Percentiles rank a stretch among this genome's conserved stretches.
These are phyloP conservation scores for Toxonevra muliebris DNA, from an alignment of 2,888 invertebrate genomes.

Conservation along the genomic window DNA sequence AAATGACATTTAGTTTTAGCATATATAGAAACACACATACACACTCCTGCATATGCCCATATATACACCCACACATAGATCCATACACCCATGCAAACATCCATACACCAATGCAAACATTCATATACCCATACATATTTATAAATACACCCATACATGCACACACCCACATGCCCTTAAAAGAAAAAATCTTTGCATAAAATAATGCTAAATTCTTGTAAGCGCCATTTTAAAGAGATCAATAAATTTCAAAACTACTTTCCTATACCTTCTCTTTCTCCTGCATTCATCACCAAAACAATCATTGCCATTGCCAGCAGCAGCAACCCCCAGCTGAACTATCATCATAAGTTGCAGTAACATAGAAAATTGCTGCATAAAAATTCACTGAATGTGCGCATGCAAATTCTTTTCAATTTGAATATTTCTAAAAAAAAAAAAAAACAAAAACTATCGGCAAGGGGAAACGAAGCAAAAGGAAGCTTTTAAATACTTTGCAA, in stretches of 20 bases:
- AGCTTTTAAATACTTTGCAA: too few species aligned
- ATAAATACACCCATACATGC: slow-evolving; percentile 18
- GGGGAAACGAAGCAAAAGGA: too few species aligned
- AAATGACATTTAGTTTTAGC: background rate
- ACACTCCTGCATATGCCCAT: slow-evolving; percentile 5
- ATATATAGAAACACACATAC: too few species aligned
- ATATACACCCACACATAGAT: slow-evolving; percentile 19
- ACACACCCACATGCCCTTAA: slow-evolving; percentile 10
- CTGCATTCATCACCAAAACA: background rate
- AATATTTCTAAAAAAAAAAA: too few species aligned
- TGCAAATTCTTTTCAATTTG: too few species aligned
- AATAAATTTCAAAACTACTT: slow-evolving; percentile 29
- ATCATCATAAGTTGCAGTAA: too few species aligned
- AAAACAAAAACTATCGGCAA: too few species aligned
- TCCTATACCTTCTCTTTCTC: background rate
- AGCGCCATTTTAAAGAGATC: slow-evolving; percentile 30
- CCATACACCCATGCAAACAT: slow-evolving; percentile 16
- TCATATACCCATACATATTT: slow-evolving; percentile 4
- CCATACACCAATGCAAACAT: slow-evolving; percentile 19
- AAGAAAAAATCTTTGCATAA: slow-evolving; percentile 15
- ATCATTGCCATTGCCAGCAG: background rate
- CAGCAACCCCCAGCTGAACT: background rate
- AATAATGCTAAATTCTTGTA: slow-evolving; percentile 36
- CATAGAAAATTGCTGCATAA: too few species aligned
- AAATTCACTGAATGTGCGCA: too few species aligned